Percentiles rank a stretch among this genome's conserved stretches.
Evolutionary conservation across 2,888 invertebrate species (phyloP).

Genomic region (Agrotis clavis): DNA sequence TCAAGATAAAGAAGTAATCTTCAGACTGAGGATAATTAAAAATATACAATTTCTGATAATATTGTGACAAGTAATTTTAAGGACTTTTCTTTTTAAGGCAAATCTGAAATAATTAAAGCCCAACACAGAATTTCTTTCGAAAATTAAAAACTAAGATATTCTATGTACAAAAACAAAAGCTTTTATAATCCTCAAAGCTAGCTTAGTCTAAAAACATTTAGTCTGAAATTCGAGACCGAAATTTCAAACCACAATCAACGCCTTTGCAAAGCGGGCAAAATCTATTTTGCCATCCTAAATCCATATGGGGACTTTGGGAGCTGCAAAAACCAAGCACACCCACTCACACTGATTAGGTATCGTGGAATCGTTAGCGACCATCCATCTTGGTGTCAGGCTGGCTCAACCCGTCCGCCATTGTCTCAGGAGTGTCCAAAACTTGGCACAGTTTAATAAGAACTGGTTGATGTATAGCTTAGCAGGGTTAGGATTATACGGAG

Average conservation of each 20-base stretch:
- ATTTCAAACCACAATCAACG: conserved; percentile 44
- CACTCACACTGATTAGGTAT: conserved; percentile 73
- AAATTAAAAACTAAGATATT: conserved; percentile 1
- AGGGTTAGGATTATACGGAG: conserved; percentile 14
- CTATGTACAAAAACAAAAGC: not conserved
- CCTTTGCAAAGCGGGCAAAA: conserved; percentile 21
- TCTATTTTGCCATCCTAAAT: conserved; percentile 52
- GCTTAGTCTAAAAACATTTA: conserved; percentile 6
- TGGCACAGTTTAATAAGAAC: conserved; percentile 61
- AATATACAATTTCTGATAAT: not conserved
- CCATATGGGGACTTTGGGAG: conserved; percentile 49
- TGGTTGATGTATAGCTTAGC: conserved; percentile 60
- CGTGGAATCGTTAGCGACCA: conserved; percentile 73
- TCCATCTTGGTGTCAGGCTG: conserved; percentile 76
- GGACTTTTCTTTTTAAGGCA: not conserved
- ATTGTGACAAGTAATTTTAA: not conserved
- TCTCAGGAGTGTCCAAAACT: conserved; percentile 68
- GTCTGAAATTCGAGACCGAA: not conserved
- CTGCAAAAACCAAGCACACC: conserved; percentile 63
- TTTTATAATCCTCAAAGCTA: conserved; percentile 13
- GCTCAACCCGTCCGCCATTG: conserved; percentile 72
- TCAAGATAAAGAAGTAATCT: not conserved
- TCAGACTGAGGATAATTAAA: not conserved
- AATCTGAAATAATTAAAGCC: not conserved
- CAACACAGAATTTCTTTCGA: not conserved